Base-by-base conservation (phyloP, 2,888 invertebrate species). In the Anthophora plumipes region DNA sequence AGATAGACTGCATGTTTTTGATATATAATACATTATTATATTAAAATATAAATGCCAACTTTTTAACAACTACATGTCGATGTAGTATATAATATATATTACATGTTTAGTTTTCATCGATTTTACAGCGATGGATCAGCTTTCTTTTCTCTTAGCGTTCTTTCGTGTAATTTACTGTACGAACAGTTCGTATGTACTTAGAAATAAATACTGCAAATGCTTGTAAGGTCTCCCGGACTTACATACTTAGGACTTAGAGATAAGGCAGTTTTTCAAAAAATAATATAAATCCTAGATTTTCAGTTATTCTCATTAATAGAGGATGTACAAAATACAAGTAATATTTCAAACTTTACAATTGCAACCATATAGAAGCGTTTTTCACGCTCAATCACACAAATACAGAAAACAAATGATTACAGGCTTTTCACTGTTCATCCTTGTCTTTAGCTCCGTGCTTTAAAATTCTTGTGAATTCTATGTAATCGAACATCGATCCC, bases 361-460 rank as follows among this genome's bases (percentile, higher is more conserved):
- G 63, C 77, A 82, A 82, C 76, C 68, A 64, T 66, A 73, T 68
- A 59, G 41, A 50, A 14, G 48, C 31, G 22, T 43, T n/a, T 61
- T 20, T 22, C 50, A 59, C 73, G 55, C 70, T 70, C 74, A 31
- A 82, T 82, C 69, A 82, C 69, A 70, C 77, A 66, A 72, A 81
- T 66, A 64, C 50, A 37, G 46, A 68, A 64, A 54, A 64, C 52
- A 7, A 22, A 37, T 43, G 39, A 79, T 41, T 70, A n/a, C 37
- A 54, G 52, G 43, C 8, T 17, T 54, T 87, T 92, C 88, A 97
- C 94, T 97, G 97, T 92, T 99, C 99, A 94, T 99, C 99, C 94
- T 99, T 98, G 89, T 99, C 99, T 94, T 99, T 99, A 91, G 99
- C 99, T 64, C 99, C 99, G 91, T 99, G 99, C 93, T 99, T 99